Evolutionary conservation across 1,140 invertebrate genomes (phyloP).

Genomic region (Aphaenogaster rudis): DNA sequence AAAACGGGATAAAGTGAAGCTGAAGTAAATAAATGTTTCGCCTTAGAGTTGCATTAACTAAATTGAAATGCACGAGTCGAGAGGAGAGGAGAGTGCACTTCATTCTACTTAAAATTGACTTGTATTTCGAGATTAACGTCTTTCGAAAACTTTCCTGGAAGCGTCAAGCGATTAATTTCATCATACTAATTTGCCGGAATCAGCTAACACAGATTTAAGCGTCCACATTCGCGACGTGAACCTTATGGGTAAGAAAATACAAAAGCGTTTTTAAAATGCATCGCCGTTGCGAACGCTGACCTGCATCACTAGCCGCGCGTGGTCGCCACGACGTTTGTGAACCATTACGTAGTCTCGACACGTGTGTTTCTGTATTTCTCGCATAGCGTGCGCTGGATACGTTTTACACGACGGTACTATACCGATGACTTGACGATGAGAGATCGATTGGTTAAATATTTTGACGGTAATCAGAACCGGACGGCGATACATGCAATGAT

Average conservation of each 20-base stretch:
- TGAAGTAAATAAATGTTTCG: constrained; percentile 28
- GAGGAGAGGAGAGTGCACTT: background rate
- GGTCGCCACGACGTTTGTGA: constrained; percentile 6
- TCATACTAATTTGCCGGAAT: background rate
- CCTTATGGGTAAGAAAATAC: background rate
- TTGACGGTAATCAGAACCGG: constrained; percentile 8
- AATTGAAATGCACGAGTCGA: constrained; percentile 23
- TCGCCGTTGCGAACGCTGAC: constrained; percentile 58
- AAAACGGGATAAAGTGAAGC: background rate
- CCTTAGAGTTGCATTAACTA: constrained; percentile 18
- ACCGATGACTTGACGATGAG: constrained; percentile 3
- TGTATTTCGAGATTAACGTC: constrained; percentile 10
- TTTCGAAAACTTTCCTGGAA: constrained; percentile 8
- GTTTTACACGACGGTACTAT: constrained; percentile 25
- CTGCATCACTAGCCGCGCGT: constrained; percentile 56
- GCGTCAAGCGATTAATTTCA: constrained; percentile 18
- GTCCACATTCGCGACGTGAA: background rate
- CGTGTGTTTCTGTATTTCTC: constrained; percentile 18
- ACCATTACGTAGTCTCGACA: constrained; percentile 38
- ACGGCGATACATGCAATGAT: constrained; percentile 15
- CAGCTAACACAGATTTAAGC: background rate
- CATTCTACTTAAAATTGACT: background rate
- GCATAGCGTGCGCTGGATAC: background rate
- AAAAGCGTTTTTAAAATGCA: background rate
- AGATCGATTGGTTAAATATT: constrained; percentile 38